Conservation (phyloP, 30 jellyfish, hydroid and myxozoan genomes). For the Aurelia sp. region DNA sequence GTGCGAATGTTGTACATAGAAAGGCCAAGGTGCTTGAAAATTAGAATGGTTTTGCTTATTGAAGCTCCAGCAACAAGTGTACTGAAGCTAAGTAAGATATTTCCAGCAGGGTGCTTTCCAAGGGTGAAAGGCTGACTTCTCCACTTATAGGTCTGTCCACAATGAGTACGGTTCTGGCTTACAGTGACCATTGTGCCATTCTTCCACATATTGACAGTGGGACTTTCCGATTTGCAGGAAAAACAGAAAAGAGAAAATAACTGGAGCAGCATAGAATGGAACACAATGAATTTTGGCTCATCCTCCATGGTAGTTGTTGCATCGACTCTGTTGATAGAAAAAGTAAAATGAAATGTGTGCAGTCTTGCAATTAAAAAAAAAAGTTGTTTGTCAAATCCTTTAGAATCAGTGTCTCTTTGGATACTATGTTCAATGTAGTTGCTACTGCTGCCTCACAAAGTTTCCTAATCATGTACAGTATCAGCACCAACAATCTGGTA, state of each 20-base stretch:
- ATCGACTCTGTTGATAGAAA: neutral
- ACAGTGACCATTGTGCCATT: neutral
- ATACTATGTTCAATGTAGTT: too few species aligned
- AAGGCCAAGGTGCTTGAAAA: neutral
- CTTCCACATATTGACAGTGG: neutral
- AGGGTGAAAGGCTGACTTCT: slow-evolving; percentile 4
- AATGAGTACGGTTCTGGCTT: neutral
- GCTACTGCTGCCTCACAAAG: too few species aligned
- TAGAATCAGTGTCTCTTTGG: too few species aligned
- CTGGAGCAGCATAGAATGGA: neutral
- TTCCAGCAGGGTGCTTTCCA: neutral
- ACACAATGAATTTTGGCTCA: neutral
- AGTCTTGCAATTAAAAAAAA: too few species aligned
- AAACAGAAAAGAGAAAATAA: neutral
- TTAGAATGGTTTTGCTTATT: neutral
- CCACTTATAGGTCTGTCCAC: neutral
- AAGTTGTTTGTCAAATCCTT: too few species aligned
- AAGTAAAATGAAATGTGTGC: too few species aligned
- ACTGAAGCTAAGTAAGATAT: neutral
- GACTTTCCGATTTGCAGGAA: neutral
- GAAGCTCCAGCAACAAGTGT: slow-evolving; percentile 7
- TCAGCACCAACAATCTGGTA: too few species aligned
- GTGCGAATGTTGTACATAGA: neutral
- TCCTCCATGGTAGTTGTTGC: neutral
- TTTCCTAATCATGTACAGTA: too few species aligned